Base-by-base conservation (phyloP, 2,113 vertebrate species). In the Aspiorhynchus laticeps region DNA sequence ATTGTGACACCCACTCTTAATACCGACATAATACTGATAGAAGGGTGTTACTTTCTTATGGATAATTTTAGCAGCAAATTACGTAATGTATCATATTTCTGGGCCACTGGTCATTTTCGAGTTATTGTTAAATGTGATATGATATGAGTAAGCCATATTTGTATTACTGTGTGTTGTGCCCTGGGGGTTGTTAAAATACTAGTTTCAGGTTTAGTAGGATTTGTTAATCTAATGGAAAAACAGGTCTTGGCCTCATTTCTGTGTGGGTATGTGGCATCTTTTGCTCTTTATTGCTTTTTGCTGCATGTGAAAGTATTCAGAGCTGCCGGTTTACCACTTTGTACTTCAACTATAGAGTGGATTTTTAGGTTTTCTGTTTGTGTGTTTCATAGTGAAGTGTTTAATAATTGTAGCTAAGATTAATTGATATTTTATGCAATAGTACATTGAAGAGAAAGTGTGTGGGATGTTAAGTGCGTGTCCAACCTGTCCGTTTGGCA, bases 191-290 rank as follows among this genome's bases (percentile, higher is more conserved):
- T 36, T n/a, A n/a, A 41, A 9, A 24, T 24, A 26, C 33, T 6
- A 36, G 53, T 59, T 15, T 80, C 78, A 61, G 33, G 31, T 80
- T 38, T 59, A 7, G 11, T 33, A 51, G 5, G 14, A 51, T 46
- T 11, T 61, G 33, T 41, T 41, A 80, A 61, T 7, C 78, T 41
- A 17, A 63, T n/a, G 21, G 78, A 61, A 61, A 80, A 80, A 9
- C n/a, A 41, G 77, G 53, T 21, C 31, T 24, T 80, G 51, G 38
- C 77, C 51, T 80, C 5, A 9, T 80, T 59, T 38, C 77, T 80
- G 15, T 76, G 19, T 80, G 51, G 51, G 14, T 19, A 36, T 41
- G 78, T 63, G 36, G 33, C 1, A 38, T 80, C 21, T 78, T 33
- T 69, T 69, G 28, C 65, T 73, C 31, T 38, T 59, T 80, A 11